A percentile compares a stretch with the other conserved stretches of the same genome.
Conservation (phyloP, 2,113 vertebrate genomes). For the Dunckerocampus dactyliophorus region DNA sequence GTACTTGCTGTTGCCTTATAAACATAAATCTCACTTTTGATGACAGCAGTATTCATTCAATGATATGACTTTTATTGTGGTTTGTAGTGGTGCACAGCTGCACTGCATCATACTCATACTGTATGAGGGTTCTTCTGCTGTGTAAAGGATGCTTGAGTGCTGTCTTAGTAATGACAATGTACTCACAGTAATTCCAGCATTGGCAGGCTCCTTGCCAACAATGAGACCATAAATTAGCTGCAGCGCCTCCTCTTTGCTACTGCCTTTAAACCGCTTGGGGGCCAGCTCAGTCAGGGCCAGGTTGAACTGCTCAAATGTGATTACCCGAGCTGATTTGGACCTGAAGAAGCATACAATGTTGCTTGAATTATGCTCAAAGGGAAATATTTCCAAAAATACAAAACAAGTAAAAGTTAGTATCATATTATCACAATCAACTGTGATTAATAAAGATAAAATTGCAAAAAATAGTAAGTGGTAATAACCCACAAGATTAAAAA, state of each 20-base stretch:
- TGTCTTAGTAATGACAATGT: not conserved
- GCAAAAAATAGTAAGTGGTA: too few relatives aligned
- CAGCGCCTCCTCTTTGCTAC: constrained; percentile 74
- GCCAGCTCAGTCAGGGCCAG: constrained; percentile 81
- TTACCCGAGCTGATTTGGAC: constrained; percentile 77
- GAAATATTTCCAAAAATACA: not conserved
- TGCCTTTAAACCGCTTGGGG: constrained; percentile 78
- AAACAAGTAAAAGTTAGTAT: not conserved
- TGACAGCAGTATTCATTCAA: too few relatives aligned
- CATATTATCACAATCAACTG: not conserved
- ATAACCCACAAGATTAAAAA: too few relatives aligned
- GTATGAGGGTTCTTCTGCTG: not conserved
- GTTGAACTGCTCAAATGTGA: constrained; percentile 82
- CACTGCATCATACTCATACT: too few relatives aligned
- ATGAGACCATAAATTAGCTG: constrained; percentile 75
- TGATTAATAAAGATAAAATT: too few relatives aligned
- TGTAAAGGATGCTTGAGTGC: not conserved
- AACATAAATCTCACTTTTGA: too few relatives aligned
- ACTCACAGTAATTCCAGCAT: constrained; percentile 76
- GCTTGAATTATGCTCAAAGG: not conserved
- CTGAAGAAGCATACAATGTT: constrained; percentile 58
- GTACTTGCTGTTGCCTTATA: too few relatives aligned
- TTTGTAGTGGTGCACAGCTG: too few relatives aligned
- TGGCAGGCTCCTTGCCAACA: constrained; percentile 79
- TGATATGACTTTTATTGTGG: too few relatives aligned